Conservation (phyloP, 2,113 vertebrate species). For the Rattus norvegicus region DNA sequence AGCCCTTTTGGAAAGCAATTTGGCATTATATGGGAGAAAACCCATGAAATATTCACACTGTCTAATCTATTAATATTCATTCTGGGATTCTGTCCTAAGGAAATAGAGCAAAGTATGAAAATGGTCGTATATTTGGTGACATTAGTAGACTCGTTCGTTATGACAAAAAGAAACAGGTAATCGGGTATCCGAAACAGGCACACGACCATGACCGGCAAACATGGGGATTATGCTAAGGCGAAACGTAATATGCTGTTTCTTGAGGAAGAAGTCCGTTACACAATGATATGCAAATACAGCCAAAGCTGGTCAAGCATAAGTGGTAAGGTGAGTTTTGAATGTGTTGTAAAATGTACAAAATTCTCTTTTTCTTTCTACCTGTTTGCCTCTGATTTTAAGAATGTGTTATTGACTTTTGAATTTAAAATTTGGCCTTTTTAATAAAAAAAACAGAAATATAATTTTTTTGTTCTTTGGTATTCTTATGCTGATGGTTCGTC, state of each 20-base stretch:
- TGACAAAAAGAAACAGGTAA: conserved; percentile 39
- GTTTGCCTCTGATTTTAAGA: not conserved
- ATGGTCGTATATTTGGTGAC: conserved; percentile 36
- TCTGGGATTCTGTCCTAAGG: conserved; percentile 55
- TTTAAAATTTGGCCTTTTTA: not conserved
- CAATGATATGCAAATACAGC: not conserved
- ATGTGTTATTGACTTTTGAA: conserved; percentile 2
- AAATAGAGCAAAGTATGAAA: conserved; percentile 57
- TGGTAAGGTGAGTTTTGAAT: not conserved
- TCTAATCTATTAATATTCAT: conserved; percentile 56
- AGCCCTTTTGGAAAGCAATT: conserved; percentile 51
- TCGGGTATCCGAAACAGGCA: not conserved
- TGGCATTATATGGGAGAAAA: conserved; percentile 45
- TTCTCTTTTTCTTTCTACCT: not conserved
- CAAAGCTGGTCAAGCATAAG: not conserved
- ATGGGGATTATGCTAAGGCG: conserved; percentile 3
- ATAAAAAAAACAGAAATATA: not conserved
- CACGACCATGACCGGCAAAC: not conserved
- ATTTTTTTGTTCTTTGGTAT: conserved; percentile 14
- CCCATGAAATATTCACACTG: conserved; percentile 50
- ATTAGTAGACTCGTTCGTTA: conserved; percentile 10
- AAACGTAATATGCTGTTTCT: not conserved
- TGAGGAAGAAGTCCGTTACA: not conserved
- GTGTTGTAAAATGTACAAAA: not conserved
- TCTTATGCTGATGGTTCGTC: not conserved